Percentiles rank a stretch among this genome's conserved stretches.
These are phyloP conservation scores for Lucifuga dentata DNA, from an alignment of 2,113 vertebrate species.

Conservation along the genomic window DNA sequence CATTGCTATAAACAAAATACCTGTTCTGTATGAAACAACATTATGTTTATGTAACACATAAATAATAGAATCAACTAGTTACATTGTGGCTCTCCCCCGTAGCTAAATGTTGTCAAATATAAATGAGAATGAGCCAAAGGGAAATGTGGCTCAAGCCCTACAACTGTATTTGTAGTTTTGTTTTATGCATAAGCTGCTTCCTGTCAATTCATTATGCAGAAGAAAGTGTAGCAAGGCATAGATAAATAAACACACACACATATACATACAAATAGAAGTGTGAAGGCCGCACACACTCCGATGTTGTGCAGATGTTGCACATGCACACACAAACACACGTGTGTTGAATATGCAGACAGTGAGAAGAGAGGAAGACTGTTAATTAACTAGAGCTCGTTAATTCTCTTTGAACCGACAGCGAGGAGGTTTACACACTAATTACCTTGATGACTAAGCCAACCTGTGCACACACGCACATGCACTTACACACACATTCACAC, in stretches of 20 bases:
- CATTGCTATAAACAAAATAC: neutral
- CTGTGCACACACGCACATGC: slow-evolving; percentile 35
- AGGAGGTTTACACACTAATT: slow-evolving; percentile 81
- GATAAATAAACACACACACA: slow-evolving; percentile 44
- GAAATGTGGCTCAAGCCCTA: slow-evolving; percentile 45
- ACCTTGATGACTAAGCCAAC: slow-evolving; percentile 78
- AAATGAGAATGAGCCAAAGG: slow-evolving; percentile 45
- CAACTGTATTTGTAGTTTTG: slow-evolving; percentile 74
- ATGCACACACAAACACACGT: slow-evolving; percentile 39
- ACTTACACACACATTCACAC: slow-evolving; percentile 30
- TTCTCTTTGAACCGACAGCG: slow-evolving; percentile 82
- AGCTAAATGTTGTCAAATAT: slow-evolving; percentile 33
- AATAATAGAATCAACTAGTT: slow-evolving; percentile 34
- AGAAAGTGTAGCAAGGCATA: slow-evolving; percentile 39
- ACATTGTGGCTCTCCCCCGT: neutral
- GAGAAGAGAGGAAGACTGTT: slow-evolving; percentile 78
- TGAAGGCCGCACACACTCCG: slow-evolving; percentile 8
- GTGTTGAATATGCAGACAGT: slow-evolving; percentile 78
- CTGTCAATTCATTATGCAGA: slow-evolving; percentile 69
- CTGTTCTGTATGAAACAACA: neutral
- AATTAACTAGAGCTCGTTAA: slow-evolving; percentile 81
- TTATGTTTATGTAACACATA: slow-evolving; percentile 10
- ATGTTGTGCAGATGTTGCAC: slow-evolving; percentile 54
- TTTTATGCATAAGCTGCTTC: slow-evolving; percentile 68
- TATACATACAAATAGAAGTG: slow-evolving; percentile 22